Evolutionary conservation across 2,797 vertebrate species (phyloP).

Genomic region (Petrocephalus sullivani): DNA sequence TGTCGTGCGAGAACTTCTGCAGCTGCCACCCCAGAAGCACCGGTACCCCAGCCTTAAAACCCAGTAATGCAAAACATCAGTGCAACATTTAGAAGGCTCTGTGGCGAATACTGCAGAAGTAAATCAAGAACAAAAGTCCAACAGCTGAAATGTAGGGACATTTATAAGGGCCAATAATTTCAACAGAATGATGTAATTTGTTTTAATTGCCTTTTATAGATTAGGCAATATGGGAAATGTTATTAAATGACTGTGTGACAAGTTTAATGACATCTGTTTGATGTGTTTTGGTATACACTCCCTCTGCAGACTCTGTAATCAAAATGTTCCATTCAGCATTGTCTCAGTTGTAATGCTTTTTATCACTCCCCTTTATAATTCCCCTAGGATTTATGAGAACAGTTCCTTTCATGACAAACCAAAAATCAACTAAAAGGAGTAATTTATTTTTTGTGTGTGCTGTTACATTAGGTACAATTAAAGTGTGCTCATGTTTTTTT

Average conservation of each 20-base stretch:
- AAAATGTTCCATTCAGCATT: background rate
- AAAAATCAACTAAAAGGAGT: background rate
- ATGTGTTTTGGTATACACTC: background rate
- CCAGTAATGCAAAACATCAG: background rate
- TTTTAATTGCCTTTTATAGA: slow-evolving; percentile 21
- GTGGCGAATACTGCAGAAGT: background rate
- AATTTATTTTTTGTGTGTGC: background rate
- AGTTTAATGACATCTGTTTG: slow-evolving; percentile 11
- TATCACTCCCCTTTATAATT: background rate
- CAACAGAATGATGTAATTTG: slow-evolving; percentile 20
- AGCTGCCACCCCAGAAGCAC: background rate
- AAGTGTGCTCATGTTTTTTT: background rate
- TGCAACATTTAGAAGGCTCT: background rate
- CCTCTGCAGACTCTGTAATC: background rate
- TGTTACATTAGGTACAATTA: background rate
- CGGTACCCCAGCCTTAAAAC: background rate
- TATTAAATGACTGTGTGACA: background rate
- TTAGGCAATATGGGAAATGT: background rate
- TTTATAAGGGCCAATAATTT: slow-evolving; percentile 9
- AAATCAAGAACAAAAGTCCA: background rate
- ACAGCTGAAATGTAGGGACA: background rate
- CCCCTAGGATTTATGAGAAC: background rate
- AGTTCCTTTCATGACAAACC: background rate
- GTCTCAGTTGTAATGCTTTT: background rate
- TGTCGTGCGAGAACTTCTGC: background rate